Conservation (phyloP, 2,797 vertebrate species). For the Sibirionetta formosa region DNA sequence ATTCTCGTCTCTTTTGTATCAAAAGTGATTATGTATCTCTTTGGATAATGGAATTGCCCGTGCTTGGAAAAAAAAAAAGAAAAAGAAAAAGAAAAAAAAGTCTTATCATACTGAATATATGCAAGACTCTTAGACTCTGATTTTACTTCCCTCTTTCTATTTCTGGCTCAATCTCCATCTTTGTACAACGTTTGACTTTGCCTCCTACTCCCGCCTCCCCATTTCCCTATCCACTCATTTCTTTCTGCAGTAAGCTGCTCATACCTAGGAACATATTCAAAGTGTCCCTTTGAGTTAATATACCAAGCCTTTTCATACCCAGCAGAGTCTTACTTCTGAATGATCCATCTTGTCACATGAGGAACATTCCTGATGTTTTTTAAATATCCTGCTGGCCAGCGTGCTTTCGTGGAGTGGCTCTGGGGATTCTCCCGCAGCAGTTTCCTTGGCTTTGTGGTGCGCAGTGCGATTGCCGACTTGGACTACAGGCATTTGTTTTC, state of each 20-base stretch:
- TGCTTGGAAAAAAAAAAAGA: neutral
- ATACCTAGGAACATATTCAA: neutral
- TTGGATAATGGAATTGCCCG: neutral
- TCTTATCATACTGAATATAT: neutral
- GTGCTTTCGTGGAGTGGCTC: fast-evolving
- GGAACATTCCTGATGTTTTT: neutral
- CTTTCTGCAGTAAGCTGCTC: conserved; percentile 11
- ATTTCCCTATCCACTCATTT: neutral
- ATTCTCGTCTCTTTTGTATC: conserved; percentile 9
- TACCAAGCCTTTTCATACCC: neutral
- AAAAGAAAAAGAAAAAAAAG: fast-evolving
- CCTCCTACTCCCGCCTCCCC: neutral
- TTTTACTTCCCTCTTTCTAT: neutral
- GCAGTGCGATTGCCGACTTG: neutral
- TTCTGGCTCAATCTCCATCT: conserved; percentile 10
- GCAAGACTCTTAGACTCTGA: neutral
- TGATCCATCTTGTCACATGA: conserved; percentile 23
- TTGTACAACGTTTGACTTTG: neutral
- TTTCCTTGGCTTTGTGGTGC: neutral
- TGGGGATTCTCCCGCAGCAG: neutral
- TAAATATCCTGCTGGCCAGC: neutral
- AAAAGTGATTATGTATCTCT: conserved; percentile 20
- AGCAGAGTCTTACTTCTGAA: conserved; percentile 9
- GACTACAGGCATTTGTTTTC: conserved; percentile 26
- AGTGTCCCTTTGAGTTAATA: conserved; percentile 3